These are phyloP conservation scores for Trialeurodes vaporariorum DNA, from an alignment of 1,140 invertebrate species.

Conservation along the genomic window DNA sequence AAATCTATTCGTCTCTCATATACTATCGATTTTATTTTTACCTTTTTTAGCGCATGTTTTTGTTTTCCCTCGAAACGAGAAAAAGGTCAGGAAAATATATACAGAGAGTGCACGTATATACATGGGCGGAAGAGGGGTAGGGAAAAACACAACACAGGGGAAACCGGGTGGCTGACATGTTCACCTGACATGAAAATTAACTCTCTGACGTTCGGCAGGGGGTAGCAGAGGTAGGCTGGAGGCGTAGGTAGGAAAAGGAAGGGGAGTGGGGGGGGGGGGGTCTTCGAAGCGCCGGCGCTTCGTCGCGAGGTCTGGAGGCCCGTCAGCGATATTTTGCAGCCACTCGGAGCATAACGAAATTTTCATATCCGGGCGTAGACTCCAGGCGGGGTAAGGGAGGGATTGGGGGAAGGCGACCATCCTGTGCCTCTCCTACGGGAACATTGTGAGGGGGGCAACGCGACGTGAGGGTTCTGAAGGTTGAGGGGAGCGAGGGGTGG, in stretches of 20 bases:
- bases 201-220: not conserved
- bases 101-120: too few species aligned
- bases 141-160: not conserved
- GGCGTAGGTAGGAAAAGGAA: not conserved
- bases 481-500: too few species aligned
- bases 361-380: not conserved
- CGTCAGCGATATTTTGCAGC: not conserved
- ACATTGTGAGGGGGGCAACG: too few species aligned
- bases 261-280: too few species aligned
- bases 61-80: too few species aligned
- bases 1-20: too few species aligned
- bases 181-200: not conserved
- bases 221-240: not conserved
- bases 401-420: not conserved
- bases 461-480: too few species aligned
- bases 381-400: too few species aligned
- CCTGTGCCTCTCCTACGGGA: too few species aligned
- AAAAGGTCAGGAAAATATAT: too few species aligned
- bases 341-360: not conserved
- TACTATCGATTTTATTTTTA: too few species aligned
- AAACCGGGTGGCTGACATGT: not conserved
- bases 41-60: too few species aligned
- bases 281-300: not conserved
- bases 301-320: not conserved
- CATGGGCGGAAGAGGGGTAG: not conserved